phyloP scores from a whole-genome alignment of 2,888 invertebrate species.

The Sepioteuthis lessoniana region DNA sequence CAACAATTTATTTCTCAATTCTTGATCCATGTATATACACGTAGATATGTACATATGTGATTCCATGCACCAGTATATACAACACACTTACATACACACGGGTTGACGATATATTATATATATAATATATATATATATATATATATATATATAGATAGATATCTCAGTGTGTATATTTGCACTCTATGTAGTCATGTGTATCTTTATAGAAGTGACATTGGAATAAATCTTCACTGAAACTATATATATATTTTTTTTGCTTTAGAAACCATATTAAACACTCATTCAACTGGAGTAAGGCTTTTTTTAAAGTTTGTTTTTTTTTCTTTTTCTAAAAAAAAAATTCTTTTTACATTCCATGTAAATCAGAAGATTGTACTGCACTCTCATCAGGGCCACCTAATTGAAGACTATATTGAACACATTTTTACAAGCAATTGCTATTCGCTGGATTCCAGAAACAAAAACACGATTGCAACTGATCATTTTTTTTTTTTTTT shows the following conservation, averaged over 20 bases:
- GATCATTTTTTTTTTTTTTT: background rate
- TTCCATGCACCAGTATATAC: background rate
- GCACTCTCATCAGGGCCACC: background rate
- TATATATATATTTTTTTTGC: background rate
- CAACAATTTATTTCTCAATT: slow-evolving; percentile 33
- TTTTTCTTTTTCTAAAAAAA: background rate
- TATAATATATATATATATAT: slow-evolving; percentile 37
- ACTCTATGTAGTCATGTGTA: slow-evolving; percentile 33
- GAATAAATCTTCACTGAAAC: background rate
- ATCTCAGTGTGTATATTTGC: slow-evolving; percentile 17
- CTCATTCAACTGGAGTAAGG: background rate
- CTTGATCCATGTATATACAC: slow-evolving; percentile 13
- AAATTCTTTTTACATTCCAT: background rate
- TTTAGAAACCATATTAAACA: background rate
- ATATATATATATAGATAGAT: slow-evolving; percentile 38
- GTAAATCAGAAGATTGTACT: background rate
- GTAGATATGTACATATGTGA: slow-evolving; percentile 24
- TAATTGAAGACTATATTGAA: background rate
- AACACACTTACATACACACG: background rate
- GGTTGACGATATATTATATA: background rate
- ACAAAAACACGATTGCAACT: background rate
- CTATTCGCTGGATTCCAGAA: background rate
- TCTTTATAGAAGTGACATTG: background rate
- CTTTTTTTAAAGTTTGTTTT: background rate
- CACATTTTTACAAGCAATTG: background rate